Base-by-base conservation (phyloP, 2,797 vertebrate species). In the Halcyon smyrnensis region DNA sequence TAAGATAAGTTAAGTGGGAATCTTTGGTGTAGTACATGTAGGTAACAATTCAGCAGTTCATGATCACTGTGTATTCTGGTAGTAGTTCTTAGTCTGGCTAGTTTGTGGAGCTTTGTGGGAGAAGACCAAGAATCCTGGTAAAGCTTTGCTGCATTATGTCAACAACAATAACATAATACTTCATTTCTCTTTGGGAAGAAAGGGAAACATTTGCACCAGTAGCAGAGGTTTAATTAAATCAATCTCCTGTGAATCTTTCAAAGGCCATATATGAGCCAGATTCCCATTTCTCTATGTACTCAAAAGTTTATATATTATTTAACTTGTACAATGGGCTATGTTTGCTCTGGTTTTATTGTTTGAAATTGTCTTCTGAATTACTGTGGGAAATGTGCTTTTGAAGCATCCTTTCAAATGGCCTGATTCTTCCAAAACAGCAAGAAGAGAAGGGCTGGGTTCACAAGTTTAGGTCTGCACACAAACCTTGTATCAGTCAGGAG, bases 271-370 rank as follows among this genome's bases (percentile, higher is more conserved):
- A 89, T 45, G 46, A 96, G 78, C 45, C 54, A 45, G 62, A 78
- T 95, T 95, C 90, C 86, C 68, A 87, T 95, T 97, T 90, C 78
- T 95, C 71, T 85, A 9, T 85, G 75, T 96, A 87, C 91, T 96
- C 87, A 85, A 34, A 94, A 89, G 79, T 96, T 96, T 91, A 96
- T 96, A 59, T 96, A 95, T 96, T 96, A 96, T 97, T 97, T 95
- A 96, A 91, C 89, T 95, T 92, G 68, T 91, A 88, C 84, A 93
- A 65, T 84, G 45, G 89, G 46, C 84, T 91, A 6, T 93, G 69
- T 93, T 97, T 94, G 56, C 60, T 91, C 76, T 85, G 32, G n/a
- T 93, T 97, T 95, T 94, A 83, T 93, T 94, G 68, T 95, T 95
- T 89, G 88, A 95, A 94, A 85, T 94, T 78, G 56, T 89, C 81